Evolutionary conservation across 1,140 invertebrate species (phyloP).

Genomic region (Diploscapter pachys): DNA sequence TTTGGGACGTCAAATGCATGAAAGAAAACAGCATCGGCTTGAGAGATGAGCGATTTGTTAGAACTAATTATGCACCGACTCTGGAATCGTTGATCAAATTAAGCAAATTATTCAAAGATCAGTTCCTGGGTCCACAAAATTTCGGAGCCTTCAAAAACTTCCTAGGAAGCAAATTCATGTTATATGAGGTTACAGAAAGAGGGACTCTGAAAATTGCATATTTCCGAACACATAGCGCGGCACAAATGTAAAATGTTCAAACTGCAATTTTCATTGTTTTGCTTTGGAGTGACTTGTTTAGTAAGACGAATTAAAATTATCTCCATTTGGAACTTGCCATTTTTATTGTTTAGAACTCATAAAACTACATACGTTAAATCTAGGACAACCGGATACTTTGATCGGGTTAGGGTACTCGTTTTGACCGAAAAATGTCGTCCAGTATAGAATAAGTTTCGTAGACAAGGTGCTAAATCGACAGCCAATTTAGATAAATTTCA

Average conservation of each 20-base stretch:
- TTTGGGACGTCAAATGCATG: conserved; percentile 14
- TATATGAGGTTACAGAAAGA: too few relatives aligned
- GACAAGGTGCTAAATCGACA: conserved; percentile 19
- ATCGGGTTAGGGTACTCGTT: neutral
- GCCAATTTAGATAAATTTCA: conserved; percentile 14
- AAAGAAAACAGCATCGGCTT: conserved; percentile 25
- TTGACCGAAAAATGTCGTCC: conserved; percentile 20
- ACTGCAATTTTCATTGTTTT: too few relatives aligned
- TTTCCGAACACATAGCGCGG: too few relatives aligned
- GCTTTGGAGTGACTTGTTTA: too few relatives aligned
- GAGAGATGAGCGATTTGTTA: conserved; percentile 1
- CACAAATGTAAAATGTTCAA: too few relatives aligned
- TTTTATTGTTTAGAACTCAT: too few relatives aligned
- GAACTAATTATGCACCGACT: conserved; percentile 25
- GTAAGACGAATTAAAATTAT: too few relatives aligned
- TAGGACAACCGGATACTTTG: conserved; percentile 16
- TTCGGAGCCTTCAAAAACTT: too few relatives aligned
- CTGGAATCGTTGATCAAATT: neutral
- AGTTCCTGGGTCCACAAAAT: too few relatives aligned
- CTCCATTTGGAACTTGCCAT: too few relatives aligned
- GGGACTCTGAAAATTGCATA: too few relatives aligned
- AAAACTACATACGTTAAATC: conserved; percentile 5
- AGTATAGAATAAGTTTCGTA: conserved; percentile 25
- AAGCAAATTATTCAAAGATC: neutral
- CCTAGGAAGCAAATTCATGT: too few relatives aligned